phyloP scores from a whole-genome alignment of 2,113 vertebrate genomes.

The Heterocephalus glaber region DNA sequence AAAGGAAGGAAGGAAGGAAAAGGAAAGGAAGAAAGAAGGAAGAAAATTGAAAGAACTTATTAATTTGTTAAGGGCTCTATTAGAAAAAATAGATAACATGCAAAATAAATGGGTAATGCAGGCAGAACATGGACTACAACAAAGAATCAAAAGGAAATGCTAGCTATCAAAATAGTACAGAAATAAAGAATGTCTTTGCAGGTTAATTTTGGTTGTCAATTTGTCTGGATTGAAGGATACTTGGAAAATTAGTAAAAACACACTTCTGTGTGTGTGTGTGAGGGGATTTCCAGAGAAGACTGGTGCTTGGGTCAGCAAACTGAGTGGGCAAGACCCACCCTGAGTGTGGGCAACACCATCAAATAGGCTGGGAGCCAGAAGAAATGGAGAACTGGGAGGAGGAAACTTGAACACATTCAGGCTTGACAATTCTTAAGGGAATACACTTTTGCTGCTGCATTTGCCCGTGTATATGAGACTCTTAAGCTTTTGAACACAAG shows the following conservation, averaged over 20 bases:
- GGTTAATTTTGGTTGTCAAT: not conserved
- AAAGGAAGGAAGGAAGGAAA: not conserved
- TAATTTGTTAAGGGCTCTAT: not conserved
- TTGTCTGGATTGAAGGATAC: not conserved
- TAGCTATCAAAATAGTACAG: not conserved
- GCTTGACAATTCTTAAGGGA: not conserved
- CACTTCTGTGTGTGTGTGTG: not conserved
- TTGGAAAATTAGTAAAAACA: not conserved
- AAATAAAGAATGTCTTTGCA: not conserved
- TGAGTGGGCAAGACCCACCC: not conserved
- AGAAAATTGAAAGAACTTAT: not conserved
- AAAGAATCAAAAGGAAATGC: not conserved
- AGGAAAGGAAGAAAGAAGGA: not conserved
- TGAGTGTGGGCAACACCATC: not conserved
- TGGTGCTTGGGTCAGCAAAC: not conserved
- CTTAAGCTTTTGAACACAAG: not conserved
- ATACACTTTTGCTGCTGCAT: not conserved
- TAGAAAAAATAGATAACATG: not conserved
- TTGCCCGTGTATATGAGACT: not conserved
- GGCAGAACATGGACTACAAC: not conserved
- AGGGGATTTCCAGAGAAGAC: not conserved
- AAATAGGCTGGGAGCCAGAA: not conserved
- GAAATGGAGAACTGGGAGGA: not conserved
- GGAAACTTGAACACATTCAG: not conserved
- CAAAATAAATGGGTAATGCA: not conserved